These are phyloP conservation scores for Nomada ferruginata DNA, from an alignment of 2,888 invertebrate species.

Conservation along the genomic window DNA sequence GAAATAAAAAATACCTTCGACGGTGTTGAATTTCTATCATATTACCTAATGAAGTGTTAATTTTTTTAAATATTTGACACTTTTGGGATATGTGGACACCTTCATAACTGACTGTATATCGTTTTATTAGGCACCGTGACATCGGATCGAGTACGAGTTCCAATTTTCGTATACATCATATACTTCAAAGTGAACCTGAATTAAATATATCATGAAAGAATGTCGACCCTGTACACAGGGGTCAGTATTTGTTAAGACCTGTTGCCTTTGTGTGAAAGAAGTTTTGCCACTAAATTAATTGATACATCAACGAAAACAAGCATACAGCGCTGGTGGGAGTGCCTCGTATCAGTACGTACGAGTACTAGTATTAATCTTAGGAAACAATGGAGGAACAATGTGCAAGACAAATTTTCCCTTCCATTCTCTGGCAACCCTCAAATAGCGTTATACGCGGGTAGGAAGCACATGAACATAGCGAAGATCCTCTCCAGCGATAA, in stretches of 20 bases:
- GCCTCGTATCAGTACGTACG: constrained; percentile 11
- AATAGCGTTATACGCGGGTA: constrained; percentile 51
- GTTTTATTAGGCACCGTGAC: too few relatives aligned
- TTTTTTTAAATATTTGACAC: too few relatives aligned
- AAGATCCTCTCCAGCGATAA: constrained; percentile 66
- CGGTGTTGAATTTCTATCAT: too few relatives aligned
- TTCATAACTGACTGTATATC: too few relatives aligned
- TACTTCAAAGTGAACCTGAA: not conserved
- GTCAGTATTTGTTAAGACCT: not conserved
- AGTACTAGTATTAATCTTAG: constrained; percentile 57
- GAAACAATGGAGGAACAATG: constrained; percentile 50
- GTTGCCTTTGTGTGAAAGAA: not conserved
- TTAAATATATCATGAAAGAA: not conserved
- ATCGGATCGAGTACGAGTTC: too few relatives aligned
- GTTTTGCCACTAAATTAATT: constrained; percentile 37
- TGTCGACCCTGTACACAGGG: too few relatives aligned
- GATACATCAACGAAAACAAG: constrained; percentile 45
- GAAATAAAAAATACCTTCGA: too few relatives aligned
- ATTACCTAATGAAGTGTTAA: too few relatives aligned
- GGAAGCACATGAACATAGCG: constrained; percentile 52
- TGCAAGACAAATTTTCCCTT: constrained; percentile 61
- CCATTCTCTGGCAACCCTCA: constrained; percentile 53
- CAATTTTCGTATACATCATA: not conserved
- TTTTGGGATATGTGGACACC: too few relatives aligned
- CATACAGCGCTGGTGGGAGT: constrained; percentile 6